Base-by-base conservation (phyloP, 2,797 vertebrate species). In the Crocidura indochinensis region DNA sequence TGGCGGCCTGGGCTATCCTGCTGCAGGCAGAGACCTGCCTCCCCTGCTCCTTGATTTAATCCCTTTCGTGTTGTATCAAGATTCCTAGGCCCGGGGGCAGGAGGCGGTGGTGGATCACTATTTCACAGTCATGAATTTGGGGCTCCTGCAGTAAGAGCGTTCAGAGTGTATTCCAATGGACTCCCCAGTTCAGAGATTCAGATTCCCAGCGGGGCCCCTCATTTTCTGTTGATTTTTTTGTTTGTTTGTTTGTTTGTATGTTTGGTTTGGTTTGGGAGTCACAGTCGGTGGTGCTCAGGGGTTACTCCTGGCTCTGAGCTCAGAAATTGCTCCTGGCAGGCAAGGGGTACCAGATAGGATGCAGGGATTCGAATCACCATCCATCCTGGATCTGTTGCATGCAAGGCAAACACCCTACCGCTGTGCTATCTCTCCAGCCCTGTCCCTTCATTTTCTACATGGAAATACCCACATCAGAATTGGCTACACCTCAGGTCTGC, bases 121-220 rank as follows among this genome's bases (percentile, higher is more conserved):
- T 90, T 92, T 79, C 76, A 17, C 65, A 83, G 27, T 49, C 31
- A 14, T 47, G 64, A 67, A 88, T 22, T 8, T 15, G 29, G 47
- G 83, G 2, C 46, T 65, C 83, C 87, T 75, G 20, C 75, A 88
- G 60, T 69, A 74, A 90, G 38, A 68, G 38, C 67, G 38, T 62
- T 79, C 27, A 82, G 49, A 65, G 60, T 44, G 24, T 87, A 44
- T 29, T 27, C 64, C 78, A 80, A 74, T 65, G 6, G 38, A 47
- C 47, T 72, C 46, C 67, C 68, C 67, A 51, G 69, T 17, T 74
- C 51, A 24, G 51, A 73, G 51, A 10, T 62, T 9, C 27, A 68
- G 27, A 51, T 46, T 31, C 69, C 49, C 31, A 27, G 1, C 22
- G 20, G 47, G 65, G 38, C 12, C 56, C 11, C 29, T 86, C 79